Evolutionary conservation across 2,113 vertebrate genomes (phyloP), one percentile per base, ranked within the genome.

Genomic region (Burhinus bistriatus): DNA sequence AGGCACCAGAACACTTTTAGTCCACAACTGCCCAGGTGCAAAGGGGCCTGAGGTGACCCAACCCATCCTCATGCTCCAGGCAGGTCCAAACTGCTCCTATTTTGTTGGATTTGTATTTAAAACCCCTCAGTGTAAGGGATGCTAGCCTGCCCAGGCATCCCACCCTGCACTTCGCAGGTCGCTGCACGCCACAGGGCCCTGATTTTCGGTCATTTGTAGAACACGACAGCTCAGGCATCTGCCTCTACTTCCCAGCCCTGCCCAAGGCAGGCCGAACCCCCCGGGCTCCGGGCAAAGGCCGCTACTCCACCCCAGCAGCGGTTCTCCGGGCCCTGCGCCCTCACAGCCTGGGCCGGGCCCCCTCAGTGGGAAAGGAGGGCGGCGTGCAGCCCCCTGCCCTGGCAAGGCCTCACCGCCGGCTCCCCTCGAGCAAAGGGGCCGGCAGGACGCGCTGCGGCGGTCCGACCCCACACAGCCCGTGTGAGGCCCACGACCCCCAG

Each of bases 401-500:
- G 11, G 10, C 64, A 5, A 64, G 69, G 75, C 87, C 83, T 36
- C 55, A 32, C 27, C 11, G 26, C 66, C 40, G n/a, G 22, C 62
- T 55, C 25, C 29, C n/a, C 47, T 12, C 21, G 3, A 51, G 2
- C 9, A 12, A 19, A 13, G 18, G 11, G 51, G 12, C 23, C 40
- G 15, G 25, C 16, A 11, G 9, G 8, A 20, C 47, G 4, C 34
- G 4, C 44, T 32, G 19, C 19, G 3, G 30, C 12, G 1, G 15
- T 19, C 11, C 30, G 2, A 12, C 7, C 21, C 34, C 34, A 4
- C 70, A 4, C 10, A 5, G 15, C 32, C 58, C 32, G 9, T 2
- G 5, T 20, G 6, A 7, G 8, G 29, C 64, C 38, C 25, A 6
- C 21, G 22, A 11, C 6, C 5, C 5, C 8, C n/a, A 5, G 7